Evolutionary conservation across 1,140 invertebrate genomes (phyloP).

Genomic region (Pseudomyrmex sp.): DNA sequence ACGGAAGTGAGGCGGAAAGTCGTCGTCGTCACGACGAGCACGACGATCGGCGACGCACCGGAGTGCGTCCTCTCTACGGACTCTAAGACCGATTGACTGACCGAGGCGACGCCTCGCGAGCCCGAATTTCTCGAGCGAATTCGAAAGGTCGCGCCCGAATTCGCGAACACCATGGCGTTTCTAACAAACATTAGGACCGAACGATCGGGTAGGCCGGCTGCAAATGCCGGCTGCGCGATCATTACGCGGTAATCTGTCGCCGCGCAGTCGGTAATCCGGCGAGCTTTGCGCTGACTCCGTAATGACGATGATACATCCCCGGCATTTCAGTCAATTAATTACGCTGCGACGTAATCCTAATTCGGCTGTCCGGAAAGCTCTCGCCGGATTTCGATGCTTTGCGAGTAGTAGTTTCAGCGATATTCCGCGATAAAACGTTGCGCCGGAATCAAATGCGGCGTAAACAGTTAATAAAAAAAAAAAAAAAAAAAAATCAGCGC

Average conservation of each 20-base stretch:
- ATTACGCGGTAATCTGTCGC: conserved; percentile 79
- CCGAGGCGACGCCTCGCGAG: conserved; percentile 62
- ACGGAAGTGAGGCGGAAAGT: background rate
- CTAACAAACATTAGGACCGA: conserved; percentile 23
- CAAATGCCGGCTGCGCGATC: conserved; percentile 59
- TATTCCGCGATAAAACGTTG: conserved; percentile 2
- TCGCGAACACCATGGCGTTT: conserved; percentile 51
- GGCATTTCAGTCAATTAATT: conserved; percentile 83
- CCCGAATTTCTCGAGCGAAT: background rate
- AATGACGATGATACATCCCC: conserved; percentile 81
- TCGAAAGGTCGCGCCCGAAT: background rate
- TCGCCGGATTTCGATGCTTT: conserved; percentile 70
- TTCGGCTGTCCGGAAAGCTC: conserved; percentile 73
- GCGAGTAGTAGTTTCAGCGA: conserved; percentile 42
- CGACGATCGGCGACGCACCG: conserved; percentile 9
- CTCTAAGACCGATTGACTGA: conserved; percentile 63
- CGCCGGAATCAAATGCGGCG: conserved; percentile 1
- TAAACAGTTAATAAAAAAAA: conserved; percentile 43
- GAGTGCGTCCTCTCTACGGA: conserved; percentile 32
- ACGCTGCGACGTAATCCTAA: conserved; percentile 80
- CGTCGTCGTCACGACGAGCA: background rate
- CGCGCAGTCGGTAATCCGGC: conserved; percentile 77
- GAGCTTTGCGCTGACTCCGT: conserved; percentile 78
- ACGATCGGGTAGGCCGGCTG: conserved; percentile 6
- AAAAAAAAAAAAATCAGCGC: conserved; percentile 27